phyloP scores from a whole-genome alignment of 2,113 vertebrate species.

The Hiodon alosoides region DNA sequence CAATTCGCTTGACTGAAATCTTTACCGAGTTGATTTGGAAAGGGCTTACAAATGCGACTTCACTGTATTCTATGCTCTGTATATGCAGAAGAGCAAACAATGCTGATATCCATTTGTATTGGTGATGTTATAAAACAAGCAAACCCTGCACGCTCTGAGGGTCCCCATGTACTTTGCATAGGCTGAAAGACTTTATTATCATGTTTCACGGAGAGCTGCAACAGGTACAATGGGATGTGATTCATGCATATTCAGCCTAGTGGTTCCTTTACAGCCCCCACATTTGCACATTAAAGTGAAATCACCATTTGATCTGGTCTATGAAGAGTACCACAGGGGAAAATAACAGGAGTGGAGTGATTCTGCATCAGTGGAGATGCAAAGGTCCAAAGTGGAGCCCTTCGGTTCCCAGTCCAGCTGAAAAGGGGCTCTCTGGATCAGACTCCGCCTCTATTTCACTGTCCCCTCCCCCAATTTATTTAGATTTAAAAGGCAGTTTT shows the following conservation, averaged over 20 bases:
- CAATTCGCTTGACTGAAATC: conserved; percentile 37
- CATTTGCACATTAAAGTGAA: conserved; percentile 69
- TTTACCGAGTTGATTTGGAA: conserved; percentile 3
- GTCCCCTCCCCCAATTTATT: neutral
- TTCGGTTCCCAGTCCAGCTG: neutral
- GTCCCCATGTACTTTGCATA: conserved; percentile 46
- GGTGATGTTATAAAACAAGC: conserved; percentile 22
- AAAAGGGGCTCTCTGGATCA: neutral
- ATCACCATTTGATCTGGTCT: conserved; percentile 56
- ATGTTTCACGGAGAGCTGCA: conserved; percentile 40
- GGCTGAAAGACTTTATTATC: conserved; percentile 47
- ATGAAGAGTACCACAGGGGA: conserved; percentile 47
- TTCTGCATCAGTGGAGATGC: conserved; percentile 34
- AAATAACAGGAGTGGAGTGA: conserved; percentile 36
- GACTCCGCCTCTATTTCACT: neutral
- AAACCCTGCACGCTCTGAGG: conserved; percentile 17
- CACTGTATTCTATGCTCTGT: neutral
- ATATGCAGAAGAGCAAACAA: neutral
- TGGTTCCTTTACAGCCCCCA: conserved; percentile 47
- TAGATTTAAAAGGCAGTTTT: neutral
- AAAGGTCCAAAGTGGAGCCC: neutral
- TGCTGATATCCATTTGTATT: too few relatives aligned
- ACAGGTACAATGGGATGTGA: conserved; percentile 43
- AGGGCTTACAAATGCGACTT: neutral
- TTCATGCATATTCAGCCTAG: conserved; percentile 54